These are phyloP conservation scores for Celastrina argiolus DNA, from an alignment of 2,888 invertebrate species.

Conservation along the genomic window DNA sequence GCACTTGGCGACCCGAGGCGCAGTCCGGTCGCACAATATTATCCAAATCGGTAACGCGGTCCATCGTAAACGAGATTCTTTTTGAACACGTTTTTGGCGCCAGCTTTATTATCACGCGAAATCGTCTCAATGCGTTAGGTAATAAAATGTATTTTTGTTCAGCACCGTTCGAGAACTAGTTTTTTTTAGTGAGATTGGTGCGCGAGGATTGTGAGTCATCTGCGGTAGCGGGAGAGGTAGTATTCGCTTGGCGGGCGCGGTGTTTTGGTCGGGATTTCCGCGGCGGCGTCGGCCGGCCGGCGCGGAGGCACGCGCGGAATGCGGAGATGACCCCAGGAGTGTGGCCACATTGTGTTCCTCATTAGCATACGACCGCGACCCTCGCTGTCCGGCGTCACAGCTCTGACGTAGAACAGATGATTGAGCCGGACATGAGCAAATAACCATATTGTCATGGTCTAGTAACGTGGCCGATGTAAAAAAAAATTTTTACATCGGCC, in stretches of 20 bases:
- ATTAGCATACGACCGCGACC: constrained; percentile 58
- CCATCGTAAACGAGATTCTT: constrained; percentile 33
- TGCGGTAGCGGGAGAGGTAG: constrained; percentile 36
- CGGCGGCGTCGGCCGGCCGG: constrained; percentile 35
- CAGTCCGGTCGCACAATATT: constrained; percentile 38
- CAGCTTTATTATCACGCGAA: constrained; percentile 32
- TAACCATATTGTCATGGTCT: neutral
- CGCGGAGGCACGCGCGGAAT: constrained; percentile 57
- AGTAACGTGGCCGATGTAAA: neutral
- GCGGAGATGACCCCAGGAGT: constrained; percentile 66
- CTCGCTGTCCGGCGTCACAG: constrained; percentile 44
- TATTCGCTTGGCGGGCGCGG: constrained; percentile 34
- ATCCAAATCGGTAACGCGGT: constrained; percentile 44
- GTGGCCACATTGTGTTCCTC: constrained; percentile 50
- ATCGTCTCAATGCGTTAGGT: neutral
- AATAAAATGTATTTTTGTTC: neutral
- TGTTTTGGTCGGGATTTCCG: constrained; percentile 54
- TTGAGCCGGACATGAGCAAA: neutral
- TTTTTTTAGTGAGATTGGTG: constrained; percentile 23
- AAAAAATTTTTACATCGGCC: too few relatives aligned
- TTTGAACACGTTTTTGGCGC: constrained; percentile 44
- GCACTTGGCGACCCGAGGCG: constrained; percentile 36
- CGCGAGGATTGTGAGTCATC: constrained; percentile 32
- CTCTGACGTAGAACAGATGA: constrained; percentile 29
- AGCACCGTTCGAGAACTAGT: neutral